Base-by-base conservation (phyloP, 2,888 invertebrate genomes). In the Polymixis flavicincta region DNA sequence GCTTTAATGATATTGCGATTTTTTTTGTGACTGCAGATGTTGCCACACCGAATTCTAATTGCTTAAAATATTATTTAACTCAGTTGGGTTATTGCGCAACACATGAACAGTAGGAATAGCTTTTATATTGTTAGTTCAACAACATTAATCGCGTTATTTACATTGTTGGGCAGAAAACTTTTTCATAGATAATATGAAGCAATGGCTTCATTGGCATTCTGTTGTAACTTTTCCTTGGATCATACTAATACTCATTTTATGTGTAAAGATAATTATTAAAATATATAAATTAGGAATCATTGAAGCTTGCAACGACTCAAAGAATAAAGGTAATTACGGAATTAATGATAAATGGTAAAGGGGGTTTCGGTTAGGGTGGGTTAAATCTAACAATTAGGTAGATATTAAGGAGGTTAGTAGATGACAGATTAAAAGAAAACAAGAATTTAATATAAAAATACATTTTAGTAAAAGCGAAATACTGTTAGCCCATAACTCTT, bases 401-500 rank as follows among this genome's bases (percentile, higher is more conserved):
- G 11, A 13, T 45, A 11, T 45, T 32, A 59, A 17, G 50, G 50
- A 57, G 14, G 14, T 22, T 28, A 45, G 42, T 45, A 45, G n/a
- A 54, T 28, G 37, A 48, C 25, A n/a, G 1, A 69, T 59, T 50
- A 28, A 13, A 55, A n/a, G 42, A 48, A 54, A 37, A 70, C 9
- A 55, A 7, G 42, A 78, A 28, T 52, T 57, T 67, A 64, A 65
- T 50, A 65, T 42, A 73, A 48, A 75, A 69, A 80, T 32, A 61
- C 5, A 61, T n/a, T 69, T 66, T 48, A 52, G 55, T 13, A 70
- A 66, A 71, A 64, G 32, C 57, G 14, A 76, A 75, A 74, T 79
- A 79, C 71, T 74, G 83, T 78, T 83, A 83, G 17, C 1, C 19
- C 22, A 74, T 82, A 67, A 76, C 63, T 68, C 63, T 52, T 50